Evolutionary conservation across 1,140 invertebrate species (phyloP).

Genomic region (Cephus cinctus): DNA sequence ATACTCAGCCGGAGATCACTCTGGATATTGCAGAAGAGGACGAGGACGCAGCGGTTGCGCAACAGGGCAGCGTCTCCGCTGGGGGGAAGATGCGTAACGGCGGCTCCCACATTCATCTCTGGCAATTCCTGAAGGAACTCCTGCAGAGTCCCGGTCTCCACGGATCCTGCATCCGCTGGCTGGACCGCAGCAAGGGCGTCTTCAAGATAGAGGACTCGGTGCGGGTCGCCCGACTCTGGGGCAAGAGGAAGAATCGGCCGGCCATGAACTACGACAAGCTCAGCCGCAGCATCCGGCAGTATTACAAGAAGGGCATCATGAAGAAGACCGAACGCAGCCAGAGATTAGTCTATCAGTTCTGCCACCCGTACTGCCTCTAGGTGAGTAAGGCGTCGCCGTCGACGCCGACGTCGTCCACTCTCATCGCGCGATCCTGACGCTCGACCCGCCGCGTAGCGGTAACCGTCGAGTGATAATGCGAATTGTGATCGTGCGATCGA

Average conservation of each 20-base stretch:
- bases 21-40: slow-evolving; percentile 62
- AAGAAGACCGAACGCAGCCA: slow-evolving; percentile 98
- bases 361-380: slow-evolving; percentile 88
- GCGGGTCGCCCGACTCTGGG: slow-evolving; percentile 93
- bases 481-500: slow-evolving; percentile 6
- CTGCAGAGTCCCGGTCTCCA: slow-evolving; percentile 82
- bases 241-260: slow-evolving; percentile 93
- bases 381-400: slow-evolving; percentile 1
- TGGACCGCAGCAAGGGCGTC: slow-evolving; percentile 90
- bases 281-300: slow-evolving; percentile 95
- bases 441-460: not conserved
- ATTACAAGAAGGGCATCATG: slow-evolving; percentile 99
- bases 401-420: too few relatives aligned
- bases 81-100: slow-evolving; percentile 54
- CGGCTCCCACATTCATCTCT: slow-evolving; percentile 94
- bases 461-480: not conserved
- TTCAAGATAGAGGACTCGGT: slow-evolving; percentile 99
- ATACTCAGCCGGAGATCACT: too few relatives aligned
- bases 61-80: slow-evolving; percentile 16
- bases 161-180: slow-evolving; percentile 93
- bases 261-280: slow-evolving; percentile 99
- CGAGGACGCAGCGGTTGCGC: slow-evolving; percentile 49
- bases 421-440: not conserved
- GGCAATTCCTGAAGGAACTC: slow-evolving; percentile 98
- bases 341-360: slow-evolving; percentile 98